A percentile compares a stretch with the other conserved stretches of the same genome.
Evolutionary conservation across 2,113 vertebrate genomes (phyloP).

Genomic region (Brachirus orientalis): DNA sequence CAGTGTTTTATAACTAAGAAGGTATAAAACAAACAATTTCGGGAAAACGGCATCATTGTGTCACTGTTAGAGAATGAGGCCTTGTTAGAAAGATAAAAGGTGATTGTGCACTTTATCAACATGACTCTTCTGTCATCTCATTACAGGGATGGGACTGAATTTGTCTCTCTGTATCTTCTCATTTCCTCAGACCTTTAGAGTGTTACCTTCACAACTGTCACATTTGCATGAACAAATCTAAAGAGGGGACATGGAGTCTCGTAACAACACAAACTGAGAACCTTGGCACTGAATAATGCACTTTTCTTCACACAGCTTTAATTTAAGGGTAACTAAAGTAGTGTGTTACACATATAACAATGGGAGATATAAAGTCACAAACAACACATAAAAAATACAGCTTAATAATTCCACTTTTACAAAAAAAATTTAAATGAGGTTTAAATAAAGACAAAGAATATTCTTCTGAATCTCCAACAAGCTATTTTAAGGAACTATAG

Average conservation of each 20-base stretch:
- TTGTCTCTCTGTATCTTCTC: conserved; percentile 40
- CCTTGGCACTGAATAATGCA: conserved; percentile 73
- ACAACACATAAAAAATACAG: no score
- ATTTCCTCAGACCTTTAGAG: conserved; percentile 55
- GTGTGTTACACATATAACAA: background rate
- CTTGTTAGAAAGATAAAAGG: conserved; percentile 11
- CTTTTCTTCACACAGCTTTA: conserved; percentile 34
- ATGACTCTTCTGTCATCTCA: conserved; percentile 36
- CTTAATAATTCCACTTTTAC: no score
- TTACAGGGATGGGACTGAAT: conserved; percentile 7
- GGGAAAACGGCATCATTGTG: background rate
- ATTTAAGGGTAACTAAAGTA: no score
- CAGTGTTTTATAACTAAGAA: background rate
- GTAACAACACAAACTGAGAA: conserved; percentile 61
- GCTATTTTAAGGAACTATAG: background rate
- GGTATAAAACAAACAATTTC: background rate
- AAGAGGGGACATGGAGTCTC: conserved; percentile 65
- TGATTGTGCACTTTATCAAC: conserved; percentile 15
- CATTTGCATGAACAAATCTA: conserved; percentile 70
- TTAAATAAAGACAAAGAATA: background rate
- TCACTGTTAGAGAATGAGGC: conserved; percentile 3
- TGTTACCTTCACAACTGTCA: conserved; percentile 51
- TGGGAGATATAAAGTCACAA: no score
- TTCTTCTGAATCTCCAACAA: background rate
- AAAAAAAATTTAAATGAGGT: no score